Conservation (phyloP, 2,797 vertebrate species). For the Notamacropus eugenii region DNA sequence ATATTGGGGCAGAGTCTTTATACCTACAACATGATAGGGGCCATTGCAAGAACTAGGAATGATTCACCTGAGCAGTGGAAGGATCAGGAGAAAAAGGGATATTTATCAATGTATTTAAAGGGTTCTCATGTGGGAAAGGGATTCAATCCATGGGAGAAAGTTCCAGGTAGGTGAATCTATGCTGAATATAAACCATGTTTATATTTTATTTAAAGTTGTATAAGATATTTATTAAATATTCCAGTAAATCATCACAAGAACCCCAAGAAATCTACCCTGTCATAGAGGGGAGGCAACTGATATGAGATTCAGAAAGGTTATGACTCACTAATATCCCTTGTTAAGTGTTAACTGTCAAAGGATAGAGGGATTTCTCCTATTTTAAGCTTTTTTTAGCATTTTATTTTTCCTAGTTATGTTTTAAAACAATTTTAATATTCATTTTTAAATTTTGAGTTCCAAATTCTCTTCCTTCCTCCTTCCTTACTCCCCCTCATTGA, state of each 20-base stretch:
- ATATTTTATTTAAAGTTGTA: background rate
- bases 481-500: too few species aligned
- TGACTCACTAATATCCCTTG: background rate
- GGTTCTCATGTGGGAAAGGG: background rate
- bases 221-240: background rate
- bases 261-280: background rate
- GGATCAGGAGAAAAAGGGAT: background rate
- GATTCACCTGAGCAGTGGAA: background rate
- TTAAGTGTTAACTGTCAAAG: background rate
- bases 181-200: background rate
- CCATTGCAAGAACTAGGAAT: background rate
- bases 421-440: too few species aligned
- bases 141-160: background rate
- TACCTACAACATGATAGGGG: background rate
- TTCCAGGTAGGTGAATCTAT: background rate
- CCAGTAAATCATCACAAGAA: background rate
- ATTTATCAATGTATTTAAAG: background rate
- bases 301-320: background rate
- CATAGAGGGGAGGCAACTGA: background rate
- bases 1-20: background rate
- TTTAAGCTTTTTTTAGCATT: too few species aligned
- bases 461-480: too few species aligned
- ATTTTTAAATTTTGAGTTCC: too few species aligned
- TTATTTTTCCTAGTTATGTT: too few species aligned
- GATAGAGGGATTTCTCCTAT: background rate